A percentile compares a stretch with the other conserved stretches of the same genome.
These are phyloP conservation scores for Atlantisia rogersi DNA, from an alignment of 2,113 vertebrate genomes.

Conservation along the genomic window DNA sequence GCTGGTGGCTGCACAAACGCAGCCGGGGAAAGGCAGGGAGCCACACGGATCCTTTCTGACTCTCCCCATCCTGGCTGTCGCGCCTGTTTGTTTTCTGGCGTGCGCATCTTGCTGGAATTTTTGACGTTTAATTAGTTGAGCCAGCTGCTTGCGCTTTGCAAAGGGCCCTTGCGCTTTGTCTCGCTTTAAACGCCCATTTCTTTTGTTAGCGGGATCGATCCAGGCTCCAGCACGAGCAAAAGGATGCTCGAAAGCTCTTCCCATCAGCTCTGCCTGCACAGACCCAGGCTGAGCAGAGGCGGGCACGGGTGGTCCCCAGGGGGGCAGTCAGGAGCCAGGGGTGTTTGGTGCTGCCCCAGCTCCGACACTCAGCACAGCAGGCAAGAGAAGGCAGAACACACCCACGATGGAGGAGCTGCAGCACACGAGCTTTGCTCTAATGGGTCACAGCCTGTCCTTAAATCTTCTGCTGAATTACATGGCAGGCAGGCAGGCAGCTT, in stretches of 20 bases:
- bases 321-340: too few species aligned
- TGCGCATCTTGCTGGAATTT: conserved; percentile 53
- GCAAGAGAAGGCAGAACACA: too few species aligned
- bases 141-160: conserved; percentile 65
- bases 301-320: too few species aligned
- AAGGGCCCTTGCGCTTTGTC: neutral
- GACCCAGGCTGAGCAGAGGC: too few species aligned
- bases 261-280: too few species aligned
- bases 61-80: neutral
- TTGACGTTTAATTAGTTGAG: conserved; percentile 70
- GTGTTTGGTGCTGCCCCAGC: too few species aligned
- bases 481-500: neutral
- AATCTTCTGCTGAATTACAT: too few species aligned
- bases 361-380: too few species aligned
- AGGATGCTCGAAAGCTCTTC: too few species aligned
- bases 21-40: neutral
- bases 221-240: neutral
- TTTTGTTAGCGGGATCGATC: conserved; percentile 43
- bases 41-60: neutral
- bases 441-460: neutral
- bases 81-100: conserved; percentile 47
- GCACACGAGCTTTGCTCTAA: too few species aligned
- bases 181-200: neutral
- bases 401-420: too few species aligned
- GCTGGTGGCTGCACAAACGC: neutral